These are phyloP conservation scores for Callocephalon fimbriatum DNA, from an alignment of 2,113 vertebrate genomes.

Conservation along the genomic window DNA sequence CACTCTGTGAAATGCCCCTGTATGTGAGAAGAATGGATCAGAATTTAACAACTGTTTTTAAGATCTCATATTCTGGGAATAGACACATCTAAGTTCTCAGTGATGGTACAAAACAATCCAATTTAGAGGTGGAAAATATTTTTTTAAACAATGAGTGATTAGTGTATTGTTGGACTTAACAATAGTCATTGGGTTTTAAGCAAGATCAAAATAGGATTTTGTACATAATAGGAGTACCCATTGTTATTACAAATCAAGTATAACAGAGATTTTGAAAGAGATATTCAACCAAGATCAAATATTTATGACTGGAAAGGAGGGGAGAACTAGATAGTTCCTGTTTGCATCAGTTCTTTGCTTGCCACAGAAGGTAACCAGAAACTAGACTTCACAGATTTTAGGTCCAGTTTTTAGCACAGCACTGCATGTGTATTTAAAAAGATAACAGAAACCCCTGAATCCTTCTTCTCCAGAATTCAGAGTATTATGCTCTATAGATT, in stretches of 20 bases:
- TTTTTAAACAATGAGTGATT: neutral
- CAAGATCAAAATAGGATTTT: neutral
- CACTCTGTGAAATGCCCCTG: neutral
- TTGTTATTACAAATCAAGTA: neutral
- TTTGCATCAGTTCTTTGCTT: neutral
- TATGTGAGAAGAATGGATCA: neutral
- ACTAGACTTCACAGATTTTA: neutral
- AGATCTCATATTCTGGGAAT: neutral
- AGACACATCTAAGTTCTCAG: neutral
- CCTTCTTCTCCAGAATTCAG: neutral
- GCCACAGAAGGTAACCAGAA: neutral
- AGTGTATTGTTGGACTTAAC: neutral
- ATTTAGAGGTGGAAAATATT: neutral
- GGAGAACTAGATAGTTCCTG: neutral
- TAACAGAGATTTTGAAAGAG: neutral
- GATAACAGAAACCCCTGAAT: neutral
- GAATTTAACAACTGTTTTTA: neutral
- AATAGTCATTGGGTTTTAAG: neutral
- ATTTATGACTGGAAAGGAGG: neutral
- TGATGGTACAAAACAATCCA: neutral
- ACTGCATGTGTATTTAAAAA: neutral
- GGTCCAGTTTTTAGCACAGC: neutral
- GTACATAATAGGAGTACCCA: neutral
- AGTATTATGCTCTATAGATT: neutral
- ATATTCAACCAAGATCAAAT: neutral